These are phyloP conservation scores for Spheniscus humboldti DNA, from an alignment of 2,797 vertebrate species.

Conservation along the genomic window DNA sequence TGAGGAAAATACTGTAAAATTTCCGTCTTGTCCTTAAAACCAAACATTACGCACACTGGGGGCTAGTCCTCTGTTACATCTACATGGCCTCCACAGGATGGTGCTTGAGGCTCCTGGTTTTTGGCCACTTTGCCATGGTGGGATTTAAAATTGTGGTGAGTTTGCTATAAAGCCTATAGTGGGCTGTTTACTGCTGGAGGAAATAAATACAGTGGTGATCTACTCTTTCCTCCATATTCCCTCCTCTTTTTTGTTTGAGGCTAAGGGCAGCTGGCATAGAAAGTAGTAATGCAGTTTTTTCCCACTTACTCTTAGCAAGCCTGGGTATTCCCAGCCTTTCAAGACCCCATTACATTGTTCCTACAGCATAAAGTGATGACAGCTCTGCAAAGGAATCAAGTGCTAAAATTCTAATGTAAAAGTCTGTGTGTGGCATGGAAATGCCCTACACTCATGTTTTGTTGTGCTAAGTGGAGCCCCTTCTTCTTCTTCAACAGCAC, in stretches of 20 bases:
- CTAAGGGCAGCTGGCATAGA: not conserved
- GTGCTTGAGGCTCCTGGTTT: not conserved
- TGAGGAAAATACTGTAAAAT: not conserved
- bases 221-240: not conserved
- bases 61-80: too few relatives aligned
- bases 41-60: rapidly evolving
- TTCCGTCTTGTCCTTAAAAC: not conserved
- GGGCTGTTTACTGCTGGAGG: not conserved
- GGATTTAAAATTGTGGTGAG: not conserved
- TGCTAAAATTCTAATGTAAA: not conserved
- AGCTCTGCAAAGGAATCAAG: not conserved
- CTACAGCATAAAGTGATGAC: not conserved
- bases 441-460: not conserved
- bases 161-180: not conserved
- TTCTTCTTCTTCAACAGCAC: not conserved
- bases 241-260: not conserved
- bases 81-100: not conserved
- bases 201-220: not conserved
- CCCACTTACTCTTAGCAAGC: not conserved
- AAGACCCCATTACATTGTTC: not conserved
- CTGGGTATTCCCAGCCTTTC: not conserved
- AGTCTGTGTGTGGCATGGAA: not conserved
- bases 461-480: not conserved
- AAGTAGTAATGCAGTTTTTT: not conserved
- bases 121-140: rapidly evolving